Evolutionary conservation across 2,888 invertebrate genomes (phyloP), one percentile per base, ranked within the genome.

Genomic region (Syrista parreyssii): DNA sequence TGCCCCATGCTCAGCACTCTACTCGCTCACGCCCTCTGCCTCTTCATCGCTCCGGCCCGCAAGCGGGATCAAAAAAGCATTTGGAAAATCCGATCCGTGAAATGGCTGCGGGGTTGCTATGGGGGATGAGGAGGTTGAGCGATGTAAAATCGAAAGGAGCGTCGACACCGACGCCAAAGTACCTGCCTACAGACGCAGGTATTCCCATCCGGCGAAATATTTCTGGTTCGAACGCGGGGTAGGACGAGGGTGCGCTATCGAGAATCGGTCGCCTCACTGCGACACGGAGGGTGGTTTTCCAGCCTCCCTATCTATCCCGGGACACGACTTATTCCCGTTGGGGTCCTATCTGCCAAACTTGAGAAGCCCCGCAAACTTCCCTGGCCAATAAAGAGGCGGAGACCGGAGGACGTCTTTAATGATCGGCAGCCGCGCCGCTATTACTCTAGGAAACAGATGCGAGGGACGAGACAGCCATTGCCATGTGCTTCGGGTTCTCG

Each of bases 21-120:
- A 69, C 35, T 68, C 68, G 32, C 31, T 36, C 15, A 31, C 55
- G 12, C 34, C 15, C 33, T n/a, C 15, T 23, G 23, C 34, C 34
- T 30, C 68, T 72, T 68, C 40, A 74, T 35, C 72, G 34, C 77
- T 40, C 69, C 74, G 75, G 55, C 69, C 77, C 69, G 77, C 69
- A n/a, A 74, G 71, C 79, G 82, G 89, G 89, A 90, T 91, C 89
- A 89, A 89, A 91, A 89, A 90, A 89, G 87, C 89, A 89, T 89
- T 89, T 86, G 86, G 83, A 83, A 87, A 89, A 90, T 89, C 87
- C 87, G 40, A 40, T 40, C 40, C 15, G 40, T 40, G 40, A 40
- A 40, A 40, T 40, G 15, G 40, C 40, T 84, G 78, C 79, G 79
- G 79, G 78, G 30, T 12, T 32, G 69, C 30, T 32, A 30, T 76